phyloP scores from a whole-genome alignment of 2,888 invertebrate genomes.

The Andrena flavipes region DNA sequence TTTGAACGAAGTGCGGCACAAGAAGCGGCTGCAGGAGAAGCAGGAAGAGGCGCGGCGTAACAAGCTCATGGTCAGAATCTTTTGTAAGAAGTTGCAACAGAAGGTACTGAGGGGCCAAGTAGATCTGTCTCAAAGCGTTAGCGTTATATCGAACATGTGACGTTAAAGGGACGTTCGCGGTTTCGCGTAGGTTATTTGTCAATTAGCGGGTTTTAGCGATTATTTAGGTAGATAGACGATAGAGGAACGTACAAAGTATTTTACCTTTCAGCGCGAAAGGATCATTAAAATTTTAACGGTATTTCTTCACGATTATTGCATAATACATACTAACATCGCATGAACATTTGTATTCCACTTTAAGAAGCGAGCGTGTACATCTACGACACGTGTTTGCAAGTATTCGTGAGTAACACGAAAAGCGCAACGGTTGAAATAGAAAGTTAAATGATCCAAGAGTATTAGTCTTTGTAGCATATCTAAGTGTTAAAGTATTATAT shows the following conservation, averaged over 20 bases:
- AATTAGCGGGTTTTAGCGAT: constrained; percentile 29
- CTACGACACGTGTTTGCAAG: not conserved
- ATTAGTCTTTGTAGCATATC: constrained; percentile 13
- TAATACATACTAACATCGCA: constrained; percentile 35
- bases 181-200: constrained; percentile 13
- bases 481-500: constrained; percentile 35
- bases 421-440: not conserved
- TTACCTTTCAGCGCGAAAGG: constrained; percentile 3
- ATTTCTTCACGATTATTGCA: constrained; percentile 24
- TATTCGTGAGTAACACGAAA: constrained; percentile 8
- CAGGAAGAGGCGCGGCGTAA: constrained; percentile 89
- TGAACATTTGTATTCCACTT: constrained; percentile 13
- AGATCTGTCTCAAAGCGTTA: constrained; percentile 88
- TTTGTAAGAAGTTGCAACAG: constrained; percentile 91
- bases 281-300: constrained; percentile 32
- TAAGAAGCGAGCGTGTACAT: not conserved
- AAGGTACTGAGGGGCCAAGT: constrained; percentile 89
- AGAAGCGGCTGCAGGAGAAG: constrained; percentile 85
- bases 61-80: constrained; percentile 90
- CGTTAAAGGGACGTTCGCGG: constrained; percentile 18
- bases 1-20: constrained; percentile 90
- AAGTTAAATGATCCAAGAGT: constrained; percentile 13
- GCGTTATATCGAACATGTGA: constrained; percentile 86
- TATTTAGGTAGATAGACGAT: constrained; percentile 2
- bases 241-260: constrained; percentile 52